A percentile compares a stretch with the other conserved stretches of the same genome.
phyloP scores from a whole-genome alignment of 2,888 invertebrate genomes.

The Thymelicus acteon region DNA sequence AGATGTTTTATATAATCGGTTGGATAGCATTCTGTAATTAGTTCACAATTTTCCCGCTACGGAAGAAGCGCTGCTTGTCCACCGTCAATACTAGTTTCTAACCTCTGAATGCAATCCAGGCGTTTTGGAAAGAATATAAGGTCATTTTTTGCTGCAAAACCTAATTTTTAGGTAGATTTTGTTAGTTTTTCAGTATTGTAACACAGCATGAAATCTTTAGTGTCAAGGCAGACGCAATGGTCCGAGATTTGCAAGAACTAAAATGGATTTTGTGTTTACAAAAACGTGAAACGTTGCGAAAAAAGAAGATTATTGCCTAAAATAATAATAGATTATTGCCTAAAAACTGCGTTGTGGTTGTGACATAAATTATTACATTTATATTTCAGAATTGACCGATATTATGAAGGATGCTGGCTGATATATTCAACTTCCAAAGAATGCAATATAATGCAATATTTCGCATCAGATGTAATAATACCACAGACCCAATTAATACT shows the following conservation, averaged over 20 bases:
- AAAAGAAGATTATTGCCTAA: constrained; percentile 19
- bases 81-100: constrained; percentile 46
- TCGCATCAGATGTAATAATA: no score
- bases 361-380: constrained; percentile 19
- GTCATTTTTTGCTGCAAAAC: constrained; percentile 15
- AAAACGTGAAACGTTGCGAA: constrained; percentile 19
- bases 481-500: no score
- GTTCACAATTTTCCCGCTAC: constrained; percentile 59
- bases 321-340: constrained; percentile 3
- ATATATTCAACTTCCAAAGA: neutral
- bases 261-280: constrained; percentile 14
- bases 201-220: constrained; percentile 29
- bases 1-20: constrained; percentile 44
- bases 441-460: no score
- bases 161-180: constrained; percentile 17
- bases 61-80: constrained; percentile 41
- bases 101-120: constrained; percentile 31
- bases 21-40: constrained; percentile 55
- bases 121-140: constrained; percentile 27
- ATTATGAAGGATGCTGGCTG: neutral
- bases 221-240: constrained; percentile 29
- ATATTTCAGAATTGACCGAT: constrained; percentile 23
- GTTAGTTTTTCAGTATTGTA: constrained; percentile 5
- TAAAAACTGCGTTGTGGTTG: constrained; percentile 6
- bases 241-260: constrained; percentile 22